phyloP scores from a whole-genome alignment of 2,888 invertebrate species.

The Alviniconcha strummeri region DNA sequence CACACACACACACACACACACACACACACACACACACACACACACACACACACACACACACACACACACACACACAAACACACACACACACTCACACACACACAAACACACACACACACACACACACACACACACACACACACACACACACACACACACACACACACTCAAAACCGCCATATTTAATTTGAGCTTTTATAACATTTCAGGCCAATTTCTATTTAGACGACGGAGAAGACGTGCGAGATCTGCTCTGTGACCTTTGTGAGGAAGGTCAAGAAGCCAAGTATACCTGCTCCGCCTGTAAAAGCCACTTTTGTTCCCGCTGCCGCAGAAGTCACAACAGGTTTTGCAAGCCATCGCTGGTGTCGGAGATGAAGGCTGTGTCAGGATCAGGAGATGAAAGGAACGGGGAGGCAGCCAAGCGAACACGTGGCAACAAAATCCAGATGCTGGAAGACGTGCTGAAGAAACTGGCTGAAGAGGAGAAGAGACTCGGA shows the following conservation, averaged over 20 bases:
- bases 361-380: neutral
- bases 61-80: too few species aligned
- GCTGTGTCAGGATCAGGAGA: too few species aligned
- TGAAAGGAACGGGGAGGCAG: too few species aligned
- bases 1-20: too few species aligned
- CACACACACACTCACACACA: too few species aligned
- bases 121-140: too few species aligned
- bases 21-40: too few species aligned
- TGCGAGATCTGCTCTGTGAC: neutral
- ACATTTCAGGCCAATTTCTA: neutral
- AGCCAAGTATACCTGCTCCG: slow-evolving; percentile 5
- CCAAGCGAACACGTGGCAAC: too few species aligned
- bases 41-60: too few species aligned
- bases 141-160: too few species aligned
- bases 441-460: neutral
- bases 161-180: too few species aligned
- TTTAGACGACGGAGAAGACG: neutral
- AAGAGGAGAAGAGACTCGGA: neutral
- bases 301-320: neutral
- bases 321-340: neutral
- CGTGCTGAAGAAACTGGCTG: neutral
- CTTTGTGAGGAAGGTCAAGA: slow-evolving; percentile 8
- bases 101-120: too few species aligned
- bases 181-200: neutral
- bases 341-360: slow-evolving; percentile 1